Evolutionary conservation across 2,888 invertebrate species (phyloP).

Genomic region (Sminthurinus aureus): DNA sequence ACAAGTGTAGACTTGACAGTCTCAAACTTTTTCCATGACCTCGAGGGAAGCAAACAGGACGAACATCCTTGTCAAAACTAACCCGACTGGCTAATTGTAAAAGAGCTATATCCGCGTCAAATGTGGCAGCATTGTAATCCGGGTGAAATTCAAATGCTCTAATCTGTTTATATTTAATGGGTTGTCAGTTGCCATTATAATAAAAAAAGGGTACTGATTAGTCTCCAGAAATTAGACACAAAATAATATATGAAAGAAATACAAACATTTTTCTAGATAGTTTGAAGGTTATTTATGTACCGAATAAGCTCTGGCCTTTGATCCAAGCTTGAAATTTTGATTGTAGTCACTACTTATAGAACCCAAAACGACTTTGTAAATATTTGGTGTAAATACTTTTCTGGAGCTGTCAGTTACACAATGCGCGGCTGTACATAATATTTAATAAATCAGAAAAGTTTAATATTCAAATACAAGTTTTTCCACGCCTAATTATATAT

Average conservation of each 20-base stretch:
- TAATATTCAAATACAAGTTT: too few relatives aligned
- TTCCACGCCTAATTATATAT: too few relatives aligned
- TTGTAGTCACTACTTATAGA: conserved; percentile 4
- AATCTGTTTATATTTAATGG: not conserved
- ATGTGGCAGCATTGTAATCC: conserved; percentile 10
- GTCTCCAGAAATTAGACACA: not conserved
- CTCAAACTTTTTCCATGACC: not conserved
- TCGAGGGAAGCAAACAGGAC: conserved; percentile 8
- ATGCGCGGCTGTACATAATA: conserved; percentile 1
- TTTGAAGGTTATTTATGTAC: not conserved
- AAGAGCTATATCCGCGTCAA: not conserved
- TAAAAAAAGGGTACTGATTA: not conserved
- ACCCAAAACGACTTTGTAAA: conserved; percentile 1
- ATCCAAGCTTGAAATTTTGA: not conserved
- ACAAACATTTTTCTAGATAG: too few relatives aligned
- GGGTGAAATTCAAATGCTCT: not conserved
- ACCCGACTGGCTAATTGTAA: not conserved
- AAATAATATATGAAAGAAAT: too few relatives aligned
- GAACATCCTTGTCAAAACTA: not conserved
- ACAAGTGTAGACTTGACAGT: not conserved
- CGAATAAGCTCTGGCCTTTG: not conserved
- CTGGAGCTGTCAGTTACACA: not conserved
- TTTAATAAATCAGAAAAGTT: not conserved
- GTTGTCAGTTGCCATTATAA: not conserved
- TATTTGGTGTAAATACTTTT: not conserved